Percentiles rank a stretch among this genome's conserved stretches.
phyloP scores from a whole-genome alignment of 2,888 invertebrate genomes.

The Hemithea aestivaria region DNA sequence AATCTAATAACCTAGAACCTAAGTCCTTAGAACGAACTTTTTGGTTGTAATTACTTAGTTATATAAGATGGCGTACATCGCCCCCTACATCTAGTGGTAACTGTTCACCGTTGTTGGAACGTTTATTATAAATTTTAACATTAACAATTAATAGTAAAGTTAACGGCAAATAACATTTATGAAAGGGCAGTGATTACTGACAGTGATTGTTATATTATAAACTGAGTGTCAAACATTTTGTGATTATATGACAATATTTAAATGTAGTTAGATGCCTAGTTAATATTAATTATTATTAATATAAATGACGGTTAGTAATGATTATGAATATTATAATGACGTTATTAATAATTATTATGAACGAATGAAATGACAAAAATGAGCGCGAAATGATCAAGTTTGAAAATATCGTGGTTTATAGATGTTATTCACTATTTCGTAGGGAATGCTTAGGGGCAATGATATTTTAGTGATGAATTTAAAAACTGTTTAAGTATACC shows the following conservation, averaged over 20 bases:
- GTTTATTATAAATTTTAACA: constrained; percentile 67
- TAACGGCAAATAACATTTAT: constrained; percentile 59
- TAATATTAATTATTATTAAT: constrained; percentile 15
- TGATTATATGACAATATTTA: constrained; percentile 24
- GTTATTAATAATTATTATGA: constrained; percentile 7
- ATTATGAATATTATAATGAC: constrained; percentile 11
- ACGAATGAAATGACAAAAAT: constrained; percentile 5
- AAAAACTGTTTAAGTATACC: neutral
- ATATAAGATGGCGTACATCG: constrained; percentile 55
- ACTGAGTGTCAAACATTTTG: constrained; percentile 22
- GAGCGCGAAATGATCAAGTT: constrained; percentile 4
- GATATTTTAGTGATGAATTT: constrained; percentile 18
- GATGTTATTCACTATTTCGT: constrained; percentile 5
- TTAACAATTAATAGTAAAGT: constrained; percentile 61
- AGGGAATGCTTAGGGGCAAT: constrained; percentile 22
- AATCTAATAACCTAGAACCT: constrained; percentile 65
- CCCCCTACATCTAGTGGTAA: constrained; percentile 71
- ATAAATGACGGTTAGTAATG: constrained; percentile 21
- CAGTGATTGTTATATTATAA: constrained; percentile 40
- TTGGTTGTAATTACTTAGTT: constrained; percentile 76
- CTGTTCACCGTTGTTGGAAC: constrained; percentile 78
- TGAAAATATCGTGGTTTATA: neutral
- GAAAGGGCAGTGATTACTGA: constrained; percentile 63
- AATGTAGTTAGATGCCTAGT: constrained; percentile 17
- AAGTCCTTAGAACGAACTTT: constrained; percentile 78